These are phyloP conservation scores for Apodemus speciosus DNA, from an alignment of 2,113 vertebrate species.

Conservation along the genomic window DNA sequence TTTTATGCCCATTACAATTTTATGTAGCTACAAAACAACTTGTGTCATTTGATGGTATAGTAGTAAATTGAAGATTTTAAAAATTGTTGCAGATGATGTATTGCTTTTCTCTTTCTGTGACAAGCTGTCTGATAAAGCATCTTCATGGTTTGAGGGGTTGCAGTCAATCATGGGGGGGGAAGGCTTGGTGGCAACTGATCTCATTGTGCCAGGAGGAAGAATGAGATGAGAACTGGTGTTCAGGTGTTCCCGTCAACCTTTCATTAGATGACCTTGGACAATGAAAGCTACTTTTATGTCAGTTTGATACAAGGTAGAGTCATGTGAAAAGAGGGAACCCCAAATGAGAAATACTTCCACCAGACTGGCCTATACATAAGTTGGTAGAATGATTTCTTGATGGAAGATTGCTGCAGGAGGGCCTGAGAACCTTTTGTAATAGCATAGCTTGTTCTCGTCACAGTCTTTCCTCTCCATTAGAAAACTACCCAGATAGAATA, in stretches of 20 bases:
- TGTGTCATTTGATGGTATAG: background rate
- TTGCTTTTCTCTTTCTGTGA: background rate
- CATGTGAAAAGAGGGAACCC: background rate
- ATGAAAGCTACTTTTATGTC: background rate
- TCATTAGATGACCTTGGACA: background rate
- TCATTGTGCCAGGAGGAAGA: background rate
- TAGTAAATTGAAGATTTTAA: background rate
- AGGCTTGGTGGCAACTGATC: background rate
- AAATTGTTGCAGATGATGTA: background rate
- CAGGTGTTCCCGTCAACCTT: background rate
- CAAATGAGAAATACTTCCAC: background rate
- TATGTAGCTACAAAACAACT: background rate
- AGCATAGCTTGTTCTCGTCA: background rate
- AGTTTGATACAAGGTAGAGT: background rate
- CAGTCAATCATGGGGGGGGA: background rate
- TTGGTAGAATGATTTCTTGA: too few species aligned
- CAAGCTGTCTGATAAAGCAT: background rate
- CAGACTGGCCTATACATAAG: background rate
- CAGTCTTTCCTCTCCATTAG: rapidly evolving
- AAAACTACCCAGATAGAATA: rapidly evolving
- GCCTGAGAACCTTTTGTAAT: background rate
- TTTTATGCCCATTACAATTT: background rate
- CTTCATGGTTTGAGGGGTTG: background rate
- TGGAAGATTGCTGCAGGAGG: background rate
- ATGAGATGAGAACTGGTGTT: too few species aligned